Conservation (phyloP, 2,888 invertebrate species). For the Tenthredo livida region DNA sequence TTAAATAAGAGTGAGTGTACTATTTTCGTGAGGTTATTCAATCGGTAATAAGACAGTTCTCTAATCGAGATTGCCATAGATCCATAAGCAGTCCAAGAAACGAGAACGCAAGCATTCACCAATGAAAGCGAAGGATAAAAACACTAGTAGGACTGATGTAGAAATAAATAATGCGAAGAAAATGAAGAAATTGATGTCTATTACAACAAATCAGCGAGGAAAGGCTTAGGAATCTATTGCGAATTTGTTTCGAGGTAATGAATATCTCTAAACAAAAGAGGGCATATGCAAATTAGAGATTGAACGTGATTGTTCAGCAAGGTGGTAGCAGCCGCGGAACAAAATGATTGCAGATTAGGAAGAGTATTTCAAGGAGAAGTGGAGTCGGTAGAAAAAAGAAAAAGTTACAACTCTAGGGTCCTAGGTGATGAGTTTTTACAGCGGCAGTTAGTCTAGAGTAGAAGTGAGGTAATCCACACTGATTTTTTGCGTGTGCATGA, state of each 20-base stretch:
- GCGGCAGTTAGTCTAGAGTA: not conserved
- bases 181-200: too few relatives aligned
- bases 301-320: not conserved
- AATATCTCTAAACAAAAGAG: not conserved
- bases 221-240: too few relatives aligned
- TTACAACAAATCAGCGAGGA: too few relatives aligned
- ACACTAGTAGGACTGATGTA: too few relatives aligned
- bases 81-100: too few relatives aligned
- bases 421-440: not conserved
- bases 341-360: not conserved
- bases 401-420: not conserved
- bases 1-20: not conserved
- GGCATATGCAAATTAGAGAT: not conserved
- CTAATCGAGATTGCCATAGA: too few relatives aligned
- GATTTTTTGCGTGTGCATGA: not conserved
- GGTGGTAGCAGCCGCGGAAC: not conserved
- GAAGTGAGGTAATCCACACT: not conserved
- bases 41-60: not conserved
- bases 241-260: not conserved
- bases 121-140: not conserved
- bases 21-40: not conserved
- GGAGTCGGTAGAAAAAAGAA: not conserved
- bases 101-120: not conserved
- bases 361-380: not conserved
- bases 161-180: too few relatives aligned